These are phyloP conservation scores for Sepioteuthis lessoniana DNA, from an alignment of 2,888 invertebrate genomes.

Conservation along the genomic window DNA sequence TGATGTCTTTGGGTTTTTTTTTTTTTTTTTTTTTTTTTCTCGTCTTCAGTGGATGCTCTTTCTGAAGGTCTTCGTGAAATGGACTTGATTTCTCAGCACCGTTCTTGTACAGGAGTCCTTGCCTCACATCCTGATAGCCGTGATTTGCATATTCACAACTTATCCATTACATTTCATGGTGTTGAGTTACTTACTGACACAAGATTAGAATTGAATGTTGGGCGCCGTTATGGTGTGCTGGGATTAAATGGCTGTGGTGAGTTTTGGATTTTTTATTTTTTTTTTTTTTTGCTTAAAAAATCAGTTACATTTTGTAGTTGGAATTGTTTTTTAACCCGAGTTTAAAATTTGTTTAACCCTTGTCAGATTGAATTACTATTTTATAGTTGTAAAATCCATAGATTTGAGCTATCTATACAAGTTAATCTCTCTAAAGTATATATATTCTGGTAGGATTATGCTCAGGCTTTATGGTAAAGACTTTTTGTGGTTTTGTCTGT, in stretches of 20 bases:
- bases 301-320: too few species aligned
- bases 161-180: slow-evolving; percentile 98
- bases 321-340: too few species aligned
- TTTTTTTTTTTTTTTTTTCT: not conserved
- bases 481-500: too few species aligned
- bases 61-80: slow-evolving; percentile 88
- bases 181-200: slow-evolving; percentile 96
- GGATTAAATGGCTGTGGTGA: slow-evolving; percentile 97
- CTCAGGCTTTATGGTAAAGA: too few species aligned
- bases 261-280: slow-evolving; percentile 60
- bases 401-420: too few species aligned
- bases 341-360: too few species aligned
- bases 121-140: slow-evolving; percentile 96
- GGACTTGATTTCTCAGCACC: slow-evolving; percentile 87
- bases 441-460: too few species aligned
- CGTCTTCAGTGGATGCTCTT: slow-evolving; percentile 77
- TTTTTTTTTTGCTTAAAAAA: too few species aligned
- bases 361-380: too few species aligned
- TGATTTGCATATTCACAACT: slow-evolving; percentile 95
- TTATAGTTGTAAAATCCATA: too few species aligned
- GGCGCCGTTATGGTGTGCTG: slow-evolving; percentile 94
- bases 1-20: not conserved
- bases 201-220: slow-evolving; percentile 95
- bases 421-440: too few species aligned
- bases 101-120: slow-evolving; percentile 86